Conservation (phyloP, 2,888 invertebrate species). For the Himalopsyche anomala region DNA sequence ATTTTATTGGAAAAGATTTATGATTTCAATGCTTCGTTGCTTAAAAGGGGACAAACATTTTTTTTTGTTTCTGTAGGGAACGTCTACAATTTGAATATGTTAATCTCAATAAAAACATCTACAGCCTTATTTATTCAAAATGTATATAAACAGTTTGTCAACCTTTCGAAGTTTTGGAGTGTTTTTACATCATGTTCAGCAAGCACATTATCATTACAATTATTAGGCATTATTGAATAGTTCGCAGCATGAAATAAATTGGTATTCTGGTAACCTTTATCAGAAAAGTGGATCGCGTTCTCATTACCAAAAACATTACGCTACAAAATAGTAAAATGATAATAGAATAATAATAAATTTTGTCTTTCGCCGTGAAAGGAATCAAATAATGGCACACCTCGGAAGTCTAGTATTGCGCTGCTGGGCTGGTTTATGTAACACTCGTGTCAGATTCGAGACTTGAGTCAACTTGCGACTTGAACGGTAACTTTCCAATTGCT, state of each 20-base stretch:
- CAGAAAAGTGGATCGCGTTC: no score
- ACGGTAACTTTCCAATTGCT: constrained; percentile 60
- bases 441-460: constrained; percentile 1
- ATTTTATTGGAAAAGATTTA: constrained; percentile 13
- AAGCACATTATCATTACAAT: no score
- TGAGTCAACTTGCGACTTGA: constrained; percentile 43
- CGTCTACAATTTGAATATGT: background rate
- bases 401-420: constrained; percentile 26
- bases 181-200: no score
- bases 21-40: background rate
- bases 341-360: background rate
- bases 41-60: background rate
- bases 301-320: no score
- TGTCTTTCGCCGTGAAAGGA: constrained; percentile 52
- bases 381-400: constrained; percentile 43
- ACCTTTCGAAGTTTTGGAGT: no score
- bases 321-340: no score
- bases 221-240: no score
- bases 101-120: background rate
- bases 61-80: background rate
- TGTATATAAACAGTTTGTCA: background rate
- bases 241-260: no score
- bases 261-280: no score
- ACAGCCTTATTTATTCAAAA: background rate
- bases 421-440: constrained; percentile 8